Base-by-base conservation (phyloP, 2,797 vertebrate genomes). In the Choloepus didactylus region DNA sequence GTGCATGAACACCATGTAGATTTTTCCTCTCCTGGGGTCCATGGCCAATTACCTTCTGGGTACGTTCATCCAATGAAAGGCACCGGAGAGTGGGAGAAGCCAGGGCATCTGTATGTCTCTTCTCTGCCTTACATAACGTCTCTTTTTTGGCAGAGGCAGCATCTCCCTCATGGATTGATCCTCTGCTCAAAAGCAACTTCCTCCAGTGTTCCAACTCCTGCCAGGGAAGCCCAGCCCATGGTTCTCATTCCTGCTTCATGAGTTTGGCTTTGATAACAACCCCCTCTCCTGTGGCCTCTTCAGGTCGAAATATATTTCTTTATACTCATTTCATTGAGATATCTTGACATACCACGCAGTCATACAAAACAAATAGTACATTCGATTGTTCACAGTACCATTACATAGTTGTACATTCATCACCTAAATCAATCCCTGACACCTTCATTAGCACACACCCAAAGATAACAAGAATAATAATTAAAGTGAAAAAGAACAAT, bases 171-270 rank as follows among this genome's bases (percentile, higher is more conserved):
- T 11, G 15, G 56, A 62, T 21, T 27, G 4, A 21, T 38, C 38
- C 59, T 7, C 14, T 31, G n/a, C 67, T 86, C 23, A 84, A 62
- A 11, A 66, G 23, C 16, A 46, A 15, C 27, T 27, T 38, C 83
- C 29, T 72, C 46, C 11, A 35, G 0, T 19, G 15, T 25, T 49
- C 41, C 44, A 76, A 44, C 12, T 56, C 46, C 16, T 9, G 9
- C 5, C 3, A n/a, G 27, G 23, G 15, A 5, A 56, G 31, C 3
- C 41, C 9, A 29, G 7, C 7, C n/a, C 7, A 5, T 16, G n/a
- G 11, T 60, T 83, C 27, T 62, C 27, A 1, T 2, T 38, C 67
- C 83, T 38, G 0, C 7, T 38, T n/a, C 41, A 62, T 8, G 46
- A 41, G 7, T 82, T 46, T 23, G 11, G 6, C n/a, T 64, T 62